Evolutionary conservation across 1,140 invertebrate species (phyloP).

Genomic region (Tetragonula clypearis): DNA sequence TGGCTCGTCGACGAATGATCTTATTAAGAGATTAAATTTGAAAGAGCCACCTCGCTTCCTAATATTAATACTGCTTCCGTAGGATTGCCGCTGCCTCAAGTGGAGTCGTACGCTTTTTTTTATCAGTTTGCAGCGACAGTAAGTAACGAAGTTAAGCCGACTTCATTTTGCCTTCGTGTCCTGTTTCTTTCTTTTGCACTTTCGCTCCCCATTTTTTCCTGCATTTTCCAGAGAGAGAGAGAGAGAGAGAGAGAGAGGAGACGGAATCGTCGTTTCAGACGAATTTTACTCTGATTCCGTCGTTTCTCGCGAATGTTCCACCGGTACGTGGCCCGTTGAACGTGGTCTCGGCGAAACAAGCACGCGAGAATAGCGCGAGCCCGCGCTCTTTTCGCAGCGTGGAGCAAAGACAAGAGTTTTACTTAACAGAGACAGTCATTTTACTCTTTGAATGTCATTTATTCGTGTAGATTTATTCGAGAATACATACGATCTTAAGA

Average conservation of each 20-base stretch:
- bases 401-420: neutral
- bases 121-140: constrained; percentile 61
- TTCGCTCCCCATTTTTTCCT: no score
- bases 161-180: constrained; percentile 24
- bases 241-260: neutral
- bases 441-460: constrained; percentile 15
- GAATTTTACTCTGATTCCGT: constrained; percentile 37
- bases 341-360: no score
- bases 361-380: neutral
- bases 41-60: constrained; percentile 66
- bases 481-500: neutral
- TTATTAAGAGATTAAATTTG: constrained; percentile 72
- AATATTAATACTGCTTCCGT: constrained; percentile 68
- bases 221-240: no score
- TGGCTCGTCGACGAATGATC: constrained; percentile 69
- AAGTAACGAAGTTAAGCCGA: constrained; percentile 68
- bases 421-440: constrained; percentile 18
- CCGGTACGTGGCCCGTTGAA: neutral
- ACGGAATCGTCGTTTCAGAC: neutral
- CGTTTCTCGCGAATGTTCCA: constrained; percentile 23
- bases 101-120: constrained; percentile 64
- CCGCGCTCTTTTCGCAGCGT: neutral
- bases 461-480: neutral
- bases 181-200: neutral
- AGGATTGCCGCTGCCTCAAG: constrained; percentile 54